Conservation (phyloP, 2,113 vertebrate genomes). For the Dipodomys merriami region DNA sequence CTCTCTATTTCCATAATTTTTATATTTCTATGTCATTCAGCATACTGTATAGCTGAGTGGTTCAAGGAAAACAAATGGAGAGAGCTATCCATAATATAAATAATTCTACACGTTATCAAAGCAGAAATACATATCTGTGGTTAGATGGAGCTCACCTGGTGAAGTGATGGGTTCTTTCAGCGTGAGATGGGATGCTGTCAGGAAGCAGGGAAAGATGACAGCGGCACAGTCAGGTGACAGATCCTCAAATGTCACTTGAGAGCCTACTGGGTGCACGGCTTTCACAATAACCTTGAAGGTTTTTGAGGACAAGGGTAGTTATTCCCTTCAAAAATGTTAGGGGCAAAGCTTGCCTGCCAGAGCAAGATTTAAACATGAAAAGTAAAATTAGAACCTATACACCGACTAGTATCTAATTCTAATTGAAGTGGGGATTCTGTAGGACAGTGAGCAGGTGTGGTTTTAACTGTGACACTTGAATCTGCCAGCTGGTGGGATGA, state of each 20-base stretch:
- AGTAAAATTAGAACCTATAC: slow-evolving; percentile 52
- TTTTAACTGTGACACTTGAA: slow-evolving; percentile 33
- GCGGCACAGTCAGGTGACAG: neutral
- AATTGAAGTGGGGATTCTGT: slow-evolving; percentile 60
- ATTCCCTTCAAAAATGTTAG: slow-evolving; percentile 29
- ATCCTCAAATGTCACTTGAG: neutral
- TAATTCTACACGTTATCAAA: slow-evolving; percentile 67
- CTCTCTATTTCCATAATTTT: slow-evolving; percentile 81
- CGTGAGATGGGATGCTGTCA: neutral
- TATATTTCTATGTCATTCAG: slow-evolving; percentile 79
- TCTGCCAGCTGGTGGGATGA: slow-evolving; percentile 59
- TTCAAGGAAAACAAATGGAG: slow-evolving; percentile 69
- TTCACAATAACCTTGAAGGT: neutral
- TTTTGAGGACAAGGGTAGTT: neutral
- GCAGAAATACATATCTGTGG: slow-evolving; percentile 40
- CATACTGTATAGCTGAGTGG: slow-evolving; percentile 68
- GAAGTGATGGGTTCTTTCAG: slow-evolving; percentile 2
- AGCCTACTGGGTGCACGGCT: neutral
- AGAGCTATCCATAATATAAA: slow-evolving; percentile 51
- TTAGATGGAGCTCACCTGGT: neutral
- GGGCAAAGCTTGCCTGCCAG: slow-evolving; percentile 2
- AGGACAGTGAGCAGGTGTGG: slow-evolving; percentile 65
- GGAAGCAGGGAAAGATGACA: neutral
- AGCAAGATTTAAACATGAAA: slow-evolving; percentile 59
- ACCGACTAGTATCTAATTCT: slow-evolving; percentile 38